These are phyloP conservation scores for Cardinalis cardinalis DNA, from an alignment of 2,113 vertebrate species.

Conservation along the genomic window DNA sequence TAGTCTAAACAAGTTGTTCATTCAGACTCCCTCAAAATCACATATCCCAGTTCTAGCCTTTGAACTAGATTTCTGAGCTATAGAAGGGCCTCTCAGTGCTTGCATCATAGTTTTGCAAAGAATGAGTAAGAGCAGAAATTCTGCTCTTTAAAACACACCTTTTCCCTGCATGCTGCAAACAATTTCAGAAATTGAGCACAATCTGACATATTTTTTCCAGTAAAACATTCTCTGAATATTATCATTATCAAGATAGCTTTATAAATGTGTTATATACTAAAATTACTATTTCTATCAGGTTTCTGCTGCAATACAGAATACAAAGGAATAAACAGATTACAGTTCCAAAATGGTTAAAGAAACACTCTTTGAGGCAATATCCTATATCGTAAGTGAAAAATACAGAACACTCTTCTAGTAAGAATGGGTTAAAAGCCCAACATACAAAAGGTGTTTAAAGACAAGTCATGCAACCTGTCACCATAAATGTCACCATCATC, in stretches of 20 bases:
- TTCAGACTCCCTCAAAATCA: not conserved
- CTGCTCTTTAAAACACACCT: not conserved
- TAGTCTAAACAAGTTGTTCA: not conserved
- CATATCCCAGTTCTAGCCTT: not conserved
- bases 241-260: not conserved
- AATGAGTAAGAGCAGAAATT: not conserved
- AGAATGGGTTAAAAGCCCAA: not conserved
- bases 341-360: not conserved
- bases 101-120: not conserved
- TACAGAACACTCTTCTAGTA: not conserved
- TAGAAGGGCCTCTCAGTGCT: rapidly evolving
- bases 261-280: not conserved
- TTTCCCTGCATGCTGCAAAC: not conserved
- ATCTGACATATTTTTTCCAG: not conserved
- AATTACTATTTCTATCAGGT: not conserved
- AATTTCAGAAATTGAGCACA: not conserved
- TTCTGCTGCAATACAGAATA: not conserved
- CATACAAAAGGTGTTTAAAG: not conserved
- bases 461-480: not conserved
- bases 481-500: not conserved
- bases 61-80: not conserved
- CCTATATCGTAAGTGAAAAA: not conserved
- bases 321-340: not conserved
- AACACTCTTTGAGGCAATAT: not conserved
- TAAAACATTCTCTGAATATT: not conserved